phyloP scores from a whole-genome alignment of 2,797 vertebrate species.

The Balearica regulorum region DNA sequence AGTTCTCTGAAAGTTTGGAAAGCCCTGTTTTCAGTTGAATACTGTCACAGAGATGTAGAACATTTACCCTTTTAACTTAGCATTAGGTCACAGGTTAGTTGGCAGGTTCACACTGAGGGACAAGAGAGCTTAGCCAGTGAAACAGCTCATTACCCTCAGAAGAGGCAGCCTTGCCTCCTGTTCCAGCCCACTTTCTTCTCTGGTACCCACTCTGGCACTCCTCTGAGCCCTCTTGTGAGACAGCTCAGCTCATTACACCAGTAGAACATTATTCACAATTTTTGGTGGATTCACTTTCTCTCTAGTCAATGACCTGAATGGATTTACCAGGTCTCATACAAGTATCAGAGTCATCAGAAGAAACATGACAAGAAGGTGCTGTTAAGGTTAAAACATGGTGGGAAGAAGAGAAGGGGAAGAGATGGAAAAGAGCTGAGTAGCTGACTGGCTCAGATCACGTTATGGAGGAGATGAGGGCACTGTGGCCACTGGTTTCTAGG shows the following conservation, averaged over 20 bases:
- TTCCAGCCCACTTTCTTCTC: not conserved
- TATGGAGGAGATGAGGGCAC: not conserved
- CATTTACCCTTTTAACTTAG: not conserved
- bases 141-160: not conserved
- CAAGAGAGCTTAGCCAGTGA: not conserved
- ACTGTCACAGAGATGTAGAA: not conserved
- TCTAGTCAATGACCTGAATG: not conserved
- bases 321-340: not conserved
- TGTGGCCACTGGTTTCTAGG: not conserved
- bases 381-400: not conserved
- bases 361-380: not conserved
- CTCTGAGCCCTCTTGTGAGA: not conserved
- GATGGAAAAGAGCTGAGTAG: not conserved
- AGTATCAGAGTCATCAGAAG: not conserved
- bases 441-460: not conserved
- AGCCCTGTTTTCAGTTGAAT: not conserved
- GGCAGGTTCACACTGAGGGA: not conserved
- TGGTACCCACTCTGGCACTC: not conserved
- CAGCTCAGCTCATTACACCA: not conserved
- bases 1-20: not conserved
- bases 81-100: not conserved
- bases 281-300: not conserved
- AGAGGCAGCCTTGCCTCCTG: not conserved
- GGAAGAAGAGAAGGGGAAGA: not conserved
- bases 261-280: not conserved